Percentiles rank a stretch among this genome's conserved stretches.
phyloP scores from a whole-genome alignment of 2,797 vertebrate genomes.

The Toxotes lorentzi region DNA sequence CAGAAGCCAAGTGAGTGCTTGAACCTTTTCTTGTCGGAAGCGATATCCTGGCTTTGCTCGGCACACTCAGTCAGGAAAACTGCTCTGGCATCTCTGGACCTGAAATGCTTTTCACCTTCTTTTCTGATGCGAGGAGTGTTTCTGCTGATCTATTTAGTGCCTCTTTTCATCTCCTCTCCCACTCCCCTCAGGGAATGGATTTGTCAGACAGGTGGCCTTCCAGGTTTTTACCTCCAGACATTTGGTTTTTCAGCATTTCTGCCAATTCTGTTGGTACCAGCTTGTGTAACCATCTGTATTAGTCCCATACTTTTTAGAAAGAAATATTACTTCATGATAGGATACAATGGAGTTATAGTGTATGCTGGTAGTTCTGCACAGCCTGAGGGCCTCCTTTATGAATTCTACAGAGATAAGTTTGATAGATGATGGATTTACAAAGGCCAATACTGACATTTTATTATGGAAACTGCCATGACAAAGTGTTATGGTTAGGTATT shows the following conservation, averaged over 20 bases:
- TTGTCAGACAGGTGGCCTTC: conserved; percentile 45
- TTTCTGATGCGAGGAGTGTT: conserved; percentile 29
- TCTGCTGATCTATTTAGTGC: conserved; percentile 39
- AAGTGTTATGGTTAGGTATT: not conserved
- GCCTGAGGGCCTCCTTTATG: not conserved
- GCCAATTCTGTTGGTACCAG: conserved; percentile 32
- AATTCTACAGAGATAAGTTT: not conserved
- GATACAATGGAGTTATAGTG: conserved; percentile 5
- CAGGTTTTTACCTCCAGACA: conserved; percentile 48
- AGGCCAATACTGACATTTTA: not conserved
- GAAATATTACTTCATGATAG: not conserved
- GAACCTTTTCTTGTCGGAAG: conserved; percentile 46
- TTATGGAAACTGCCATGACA: not conserved
- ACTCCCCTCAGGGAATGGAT: conserved; percentile 26
- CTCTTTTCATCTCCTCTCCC: conserved; percentile 24
- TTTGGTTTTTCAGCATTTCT: conserved; percentile 29
- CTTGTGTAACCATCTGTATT: conserved; percentile 49
- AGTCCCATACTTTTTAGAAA: not conserved
- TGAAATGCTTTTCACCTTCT: conserved; percentile 34
- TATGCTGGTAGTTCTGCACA: not conserved
- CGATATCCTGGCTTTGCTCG: conserved; percentile 32
- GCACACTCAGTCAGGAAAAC: conserved; percentile 14
- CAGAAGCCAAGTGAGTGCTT: conserved; percentile 42
- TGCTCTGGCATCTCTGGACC: conserved; percentile 8
- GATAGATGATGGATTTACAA: not conserved